Base-by-base conservation (phyloP, 2,797 vertebrate genomes). In the Microctenopoma lineatum region DNA sequence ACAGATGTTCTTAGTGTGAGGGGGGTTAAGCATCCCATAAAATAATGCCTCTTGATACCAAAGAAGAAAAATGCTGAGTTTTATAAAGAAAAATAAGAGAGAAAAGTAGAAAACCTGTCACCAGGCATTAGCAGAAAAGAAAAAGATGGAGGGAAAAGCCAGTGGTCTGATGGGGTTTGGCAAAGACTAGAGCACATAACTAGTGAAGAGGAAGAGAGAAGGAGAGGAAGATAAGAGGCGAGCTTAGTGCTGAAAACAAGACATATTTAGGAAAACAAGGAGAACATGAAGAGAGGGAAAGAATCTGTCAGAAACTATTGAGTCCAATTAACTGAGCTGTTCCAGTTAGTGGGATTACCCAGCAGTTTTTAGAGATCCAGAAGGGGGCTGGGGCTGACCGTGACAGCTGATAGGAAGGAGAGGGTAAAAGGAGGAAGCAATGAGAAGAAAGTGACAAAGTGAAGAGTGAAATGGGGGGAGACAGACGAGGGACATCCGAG, bases 291-390 rank as follows among this genome's bases (percentile, higher is more conserved):
- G 58, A 60, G 45, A 79, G 62, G 51, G 39, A 71, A 18, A 58
- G 71, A 79, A 87, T 83, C 55, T 81, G 84, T 87, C 78, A 79
- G 62, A 84, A 79, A 75, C 62, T 38, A 66, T 80, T 65, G 70
- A 66, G 77, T 81, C 86, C 75, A 86, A 84, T 87, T 86, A 89
- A 58, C 55, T 53, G 80, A 81, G 75, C 66, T 79, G 84, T 72
- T 90, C 83, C 86, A 80, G 84, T 85, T 82, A 82, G 80, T 55
- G 72, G 75, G 87, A 84, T 86, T 84, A 84, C 52, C 69, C 68
- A 57, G 46, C 77, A 58, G 64, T 41, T 77, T 78, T 63, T 78
- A 65, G 50, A 59, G 36, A 54, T 63, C 54, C 53, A 26, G 53
- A 66, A 61, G 69, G 53, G 50, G 45, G 21, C 21, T 56, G 44